Conservation (phyloP, 2,797 vertebrate species). For the Girardinus metallicus region DNA sequence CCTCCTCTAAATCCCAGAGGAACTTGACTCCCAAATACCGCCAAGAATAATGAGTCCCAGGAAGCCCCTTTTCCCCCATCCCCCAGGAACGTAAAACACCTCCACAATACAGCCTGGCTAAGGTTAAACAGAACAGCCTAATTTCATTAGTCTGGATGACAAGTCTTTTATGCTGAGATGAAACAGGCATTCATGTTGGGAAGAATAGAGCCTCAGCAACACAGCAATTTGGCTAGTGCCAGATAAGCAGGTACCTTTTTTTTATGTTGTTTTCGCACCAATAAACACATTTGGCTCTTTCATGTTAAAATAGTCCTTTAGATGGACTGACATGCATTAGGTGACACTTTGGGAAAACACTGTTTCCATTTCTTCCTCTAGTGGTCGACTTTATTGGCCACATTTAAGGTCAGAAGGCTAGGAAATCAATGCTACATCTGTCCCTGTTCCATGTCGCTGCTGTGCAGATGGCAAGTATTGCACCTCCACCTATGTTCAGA, state of each 20-base stretch:
- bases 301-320: neutral
- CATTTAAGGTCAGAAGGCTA: neutral
- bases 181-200: slow-evolving; percentile 22
- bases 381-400: neutral
- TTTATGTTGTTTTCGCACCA: slow-evolving; percentile 15
- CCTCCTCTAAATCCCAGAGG: slow-evolving; percentile 73
- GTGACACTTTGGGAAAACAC: neutral
- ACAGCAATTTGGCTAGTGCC: slow-evolving; percentile 37
- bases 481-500: neutral
- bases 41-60: slow-evolving; percentile 65
- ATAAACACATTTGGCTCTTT: slow-evolving; percentile 11
- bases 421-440: neutral
- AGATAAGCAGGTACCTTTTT: slow-evolving; percentile 19
- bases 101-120: slow-evolving; percentile 47
- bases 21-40: slow-evolving; percentile 68
- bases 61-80: slow-evolving; percentile 45
- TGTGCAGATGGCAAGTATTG: neutral
- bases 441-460: neutral
- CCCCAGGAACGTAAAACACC: slow-evolving; percentile 54
- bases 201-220: slow-evolving; percentile 53
- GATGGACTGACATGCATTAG: neutral
- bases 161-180: slow-evolving; percentile 30
- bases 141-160: slow-evolving; percentile 41
- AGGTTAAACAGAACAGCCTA: slow-evolving; percentile 43
- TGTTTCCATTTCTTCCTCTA: neutral